Percentiles rank a stretch among this genome's conserved stretches.
These are phyloP conservation scores for Cyphomyrus plagiostoma DNA, from an alignment of 2,113 vertebrate species.

Conservation along the genomic window DNA sequence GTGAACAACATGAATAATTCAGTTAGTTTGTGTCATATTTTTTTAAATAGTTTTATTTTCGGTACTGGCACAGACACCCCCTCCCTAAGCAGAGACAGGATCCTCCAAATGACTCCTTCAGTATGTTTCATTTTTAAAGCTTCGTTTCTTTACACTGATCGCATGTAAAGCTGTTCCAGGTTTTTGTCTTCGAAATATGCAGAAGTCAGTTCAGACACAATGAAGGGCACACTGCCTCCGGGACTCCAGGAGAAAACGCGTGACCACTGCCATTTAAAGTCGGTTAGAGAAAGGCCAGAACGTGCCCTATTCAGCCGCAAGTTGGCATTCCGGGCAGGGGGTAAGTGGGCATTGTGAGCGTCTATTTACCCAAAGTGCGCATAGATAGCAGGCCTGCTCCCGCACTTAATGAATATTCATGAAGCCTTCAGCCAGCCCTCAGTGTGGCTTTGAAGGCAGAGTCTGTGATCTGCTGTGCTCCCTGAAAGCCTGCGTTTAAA, in stretches of 20 bases:
- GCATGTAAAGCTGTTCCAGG: not conserved
- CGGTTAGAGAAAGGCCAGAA: not conserved
- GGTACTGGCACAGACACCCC: not conserved
- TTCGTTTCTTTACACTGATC: not conserved
- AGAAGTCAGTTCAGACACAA: not conserved
- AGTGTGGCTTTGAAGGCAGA: slow-evolving; percentile 4
- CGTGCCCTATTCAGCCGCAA: not conserved
- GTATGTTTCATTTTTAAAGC: not conserved
- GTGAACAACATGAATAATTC: not conserved
- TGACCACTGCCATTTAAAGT: not conserved
- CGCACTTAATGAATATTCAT: slow-evolving; percentile 29
- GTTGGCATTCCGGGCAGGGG: not conserved
- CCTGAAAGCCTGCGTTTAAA: not conserved
- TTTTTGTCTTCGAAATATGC: not conserved
- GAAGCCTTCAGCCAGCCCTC: slow-evolving; percentile 10
- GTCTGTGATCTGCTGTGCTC: not conserved
- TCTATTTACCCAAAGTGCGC: not conserved
- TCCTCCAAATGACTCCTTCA: not conserved
- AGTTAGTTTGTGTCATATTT: not conserved
- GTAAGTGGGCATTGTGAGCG: not conserved
- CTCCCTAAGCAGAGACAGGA: not conserved
- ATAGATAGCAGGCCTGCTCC: slow-evolving; percentile 20
- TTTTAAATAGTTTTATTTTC: not conserved
- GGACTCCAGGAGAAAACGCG: not conserved
- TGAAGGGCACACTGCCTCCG: not conserved